phyloP scores from a whole-genome alignment of 1,140 invertebrate genomes.

The Platorchestia sp. region DNA sequence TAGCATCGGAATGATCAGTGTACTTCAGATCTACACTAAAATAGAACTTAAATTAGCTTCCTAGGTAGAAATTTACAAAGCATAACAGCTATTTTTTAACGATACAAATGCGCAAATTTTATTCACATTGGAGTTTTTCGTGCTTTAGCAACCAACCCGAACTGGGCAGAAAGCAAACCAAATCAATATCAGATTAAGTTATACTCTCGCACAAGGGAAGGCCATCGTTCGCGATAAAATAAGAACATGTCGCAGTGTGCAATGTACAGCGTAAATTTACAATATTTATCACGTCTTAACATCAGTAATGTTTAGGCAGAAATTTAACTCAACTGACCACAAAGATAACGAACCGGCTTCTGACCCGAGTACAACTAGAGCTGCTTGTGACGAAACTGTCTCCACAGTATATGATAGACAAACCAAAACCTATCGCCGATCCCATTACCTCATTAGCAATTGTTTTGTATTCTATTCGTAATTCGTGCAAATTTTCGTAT shows the following conservation, averaged over 20 bases:
- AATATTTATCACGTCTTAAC: background rate
- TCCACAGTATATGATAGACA: too few relatives aligned
- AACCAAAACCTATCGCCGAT: too few relatives aligned
- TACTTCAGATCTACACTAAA: background rate
- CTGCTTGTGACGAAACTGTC: background rate
- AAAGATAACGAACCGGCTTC: background rate
- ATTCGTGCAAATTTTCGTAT: too few relatives aligned
- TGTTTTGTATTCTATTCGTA: too few relatives aligned
- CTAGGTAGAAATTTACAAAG: background rate
- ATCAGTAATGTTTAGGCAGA: background rate
- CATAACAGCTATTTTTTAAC: background rate
- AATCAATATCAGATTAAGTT: background rate
- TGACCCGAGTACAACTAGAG: background rate
- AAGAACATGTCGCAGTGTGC: background rate
- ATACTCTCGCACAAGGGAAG: background rate
- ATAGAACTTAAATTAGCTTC: background rate
- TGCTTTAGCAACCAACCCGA: background rate
- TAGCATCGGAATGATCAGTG: background rate
- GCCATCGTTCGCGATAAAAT: background rate
- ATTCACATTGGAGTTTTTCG: background rate
- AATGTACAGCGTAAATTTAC: background rate
- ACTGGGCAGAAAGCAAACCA: background rate
- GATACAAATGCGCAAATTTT: background rate
- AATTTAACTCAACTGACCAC: background rate
- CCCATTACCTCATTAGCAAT: too few relatives aligned